phyloP scores from a whole-genome alignment of 2,888 invertebrate genomes.

The Drosophila histrio region DNA sequence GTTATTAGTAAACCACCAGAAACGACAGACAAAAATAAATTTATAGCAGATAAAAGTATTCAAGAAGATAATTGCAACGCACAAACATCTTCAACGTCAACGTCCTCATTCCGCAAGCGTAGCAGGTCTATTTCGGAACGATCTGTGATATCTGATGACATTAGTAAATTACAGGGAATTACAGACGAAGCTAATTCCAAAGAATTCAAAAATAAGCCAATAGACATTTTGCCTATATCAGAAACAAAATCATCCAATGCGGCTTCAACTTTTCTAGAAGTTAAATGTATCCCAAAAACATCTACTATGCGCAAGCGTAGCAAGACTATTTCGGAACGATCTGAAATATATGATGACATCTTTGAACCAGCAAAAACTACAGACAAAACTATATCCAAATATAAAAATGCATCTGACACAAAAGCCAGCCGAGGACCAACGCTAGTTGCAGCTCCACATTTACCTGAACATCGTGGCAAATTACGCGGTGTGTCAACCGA shows the following conservation, averaged over 20 bases:
- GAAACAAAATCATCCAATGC: no score
- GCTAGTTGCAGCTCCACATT: conserved; percentile 74
- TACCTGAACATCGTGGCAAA: conserved; percentile 78
- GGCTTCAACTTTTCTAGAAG: no score
- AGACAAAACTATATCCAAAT: neutral
- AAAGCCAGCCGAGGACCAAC: conserved; percentile 42
- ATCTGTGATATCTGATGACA: no score
- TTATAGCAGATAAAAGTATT: no score
- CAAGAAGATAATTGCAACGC: no score
- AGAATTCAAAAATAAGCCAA: neutral
- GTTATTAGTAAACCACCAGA: neutral
- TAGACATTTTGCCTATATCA: no score
- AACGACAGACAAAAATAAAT: neutral
- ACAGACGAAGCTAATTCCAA: no score
- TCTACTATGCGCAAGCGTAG: neutral
- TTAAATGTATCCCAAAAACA: no score
- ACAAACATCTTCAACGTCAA: neutral
- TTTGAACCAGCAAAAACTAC: neutral
- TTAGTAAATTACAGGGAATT: no score
- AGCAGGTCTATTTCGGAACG: no score
- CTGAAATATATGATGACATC: neutral
- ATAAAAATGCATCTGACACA: neutral
- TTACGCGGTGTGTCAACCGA: conserved; percentile 68
- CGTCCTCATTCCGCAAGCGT: no score
- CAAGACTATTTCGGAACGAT: neutral